Base-by-base conservation (phyloP, 2,888 invertebrate genomes). In the Rambutsinella grinnellia region DNA sequence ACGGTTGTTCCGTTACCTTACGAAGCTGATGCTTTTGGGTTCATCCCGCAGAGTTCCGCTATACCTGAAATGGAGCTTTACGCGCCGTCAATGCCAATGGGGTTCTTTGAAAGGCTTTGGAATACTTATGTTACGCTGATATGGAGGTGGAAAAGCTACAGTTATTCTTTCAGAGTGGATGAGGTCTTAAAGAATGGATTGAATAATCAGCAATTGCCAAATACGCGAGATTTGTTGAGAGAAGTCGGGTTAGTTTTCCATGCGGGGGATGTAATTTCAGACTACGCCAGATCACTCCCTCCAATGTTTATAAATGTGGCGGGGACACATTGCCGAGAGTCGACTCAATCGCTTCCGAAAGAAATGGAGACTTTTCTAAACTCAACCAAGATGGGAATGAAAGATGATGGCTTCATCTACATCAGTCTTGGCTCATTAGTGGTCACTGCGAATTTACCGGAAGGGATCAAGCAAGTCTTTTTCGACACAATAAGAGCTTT, bases 391-490 rank as follows among this genome's bases (percentile, higher is more conserved):
- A 10, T 26, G 21, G 47, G 36, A 23, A 28, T 60, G n/a, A 47
- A 51, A 27, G 53, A 63, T 15, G 72, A 81, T 17, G 79, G 72
- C 5, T 81, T 81, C 69, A 63, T 81, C 5, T 80, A 80, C 69
- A 76, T 81, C 10, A 80, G 79, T 53, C 63, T 80, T 17, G 81
- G 81, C 13, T 61, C 72, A 3, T 36, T 63, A 5, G 66, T 65
- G 0, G 19, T 70, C 6, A 49, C 75, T 2, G 36, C 58, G 1
- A 44, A 66, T 3, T 15, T 72, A 8, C 63, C 78, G 2, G 21
- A 47, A 0, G 2, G 67, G 1, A 67, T 80, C 17, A 74, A 62
- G 24, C 19, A 6, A 74, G n/a, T n/a, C n/a, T n/a, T n/a, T n/a
- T n/a, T n/a, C n/a, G n/a, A n/a, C n/a, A n/a, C n/a, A n/a, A n/a